Base-by-base conservation (phyloP, 53 echinoderm and acorn worm genomes). In the Actinopyga echinites region DNA sequence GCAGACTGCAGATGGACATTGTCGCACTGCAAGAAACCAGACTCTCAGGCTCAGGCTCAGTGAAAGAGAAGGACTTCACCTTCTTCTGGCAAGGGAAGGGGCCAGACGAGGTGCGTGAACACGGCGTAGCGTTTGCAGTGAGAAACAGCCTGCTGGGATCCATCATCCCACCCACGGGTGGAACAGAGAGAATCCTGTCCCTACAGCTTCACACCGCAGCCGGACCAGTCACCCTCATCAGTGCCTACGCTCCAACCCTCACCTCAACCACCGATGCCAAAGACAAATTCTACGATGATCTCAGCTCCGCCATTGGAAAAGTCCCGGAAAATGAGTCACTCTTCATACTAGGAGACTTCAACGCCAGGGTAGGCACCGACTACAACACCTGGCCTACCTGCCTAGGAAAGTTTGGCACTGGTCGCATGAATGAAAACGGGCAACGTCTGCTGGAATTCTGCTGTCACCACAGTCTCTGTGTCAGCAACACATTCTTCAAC, bases 71-170 rank as follows among this genome's bases (percentile, higher is more conserved):
- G 30, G 57, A 78, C 66, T 84, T 84, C 65, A 89, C 88, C 1
- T 79, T 84, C 83, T 89, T 65, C 61, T 83, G 88, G 79, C 83
- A 83, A 17, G 84, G 88, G 37, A 29, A 36, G 66, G 43, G 34
- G 15, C 56, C 30, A 20, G 83, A 83, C 5, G 88, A 87, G 20
- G 45, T 15, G 29, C 53, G 77, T 31, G 65, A 73, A 7, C 30
- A 62, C 2, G 78, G 85, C 1, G 71, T 71, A 0, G 81, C 62
- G 35, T 79, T 81, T 28, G 82, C 87, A 32, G 71, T 87, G 26
- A 87, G 52, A 45, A 71, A 74, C 30, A 73, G 28, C 23, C 73
- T 69, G 28, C 42, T 73, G 6, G 53, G 31, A n/a, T 12, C 28
- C 11, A 56, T 83, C 7, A 69, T 82, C 63, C 71, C 69, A 22